Evolutionary conservation across 2,888 invertebrate genomes (phyloP), one percentile per base, ranked within the genome.

Genomic region (Drosophila infuscata): DNA sequence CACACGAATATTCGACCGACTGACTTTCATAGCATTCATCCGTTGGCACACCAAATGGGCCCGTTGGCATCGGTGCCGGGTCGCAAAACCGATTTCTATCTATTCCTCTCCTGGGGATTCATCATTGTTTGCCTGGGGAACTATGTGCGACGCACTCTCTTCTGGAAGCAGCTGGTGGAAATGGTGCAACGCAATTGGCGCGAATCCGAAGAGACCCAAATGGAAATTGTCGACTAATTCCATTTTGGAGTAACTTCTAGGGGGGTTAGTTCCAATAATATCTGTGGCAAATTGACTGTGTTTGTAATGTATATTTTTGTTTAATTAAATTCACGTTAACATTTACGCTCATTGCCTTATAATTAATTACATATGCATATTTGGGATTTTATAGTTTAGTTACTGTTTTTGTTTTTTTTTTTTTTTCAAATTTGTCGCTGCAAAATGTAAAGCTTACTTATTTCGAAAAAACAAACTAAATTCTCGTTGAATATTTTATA

Each of bases 121-220:
- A 97, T 98, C 63, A 92, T 96, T 8, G 91, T 95, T 6, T 97
- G 97, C 91, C 94, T 95, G 30, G 93, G 96, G 59, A 96, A 96
- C 91, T 97, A 96, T 88, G 96, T 97, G 64, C 95, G 96, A 43
- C 95, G 96, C 88, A 97, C 97, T 0, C 95, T 94, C 57, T 95
- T 96, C 93, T 98, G 96, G 95, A 95, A 94, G 63, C 96, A 96
- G 94, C 95, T 98, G 83, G 95, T 97, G 2, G 98, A 98, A 92
- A 95, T 96, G 93, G 94, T 97, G 15, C 96, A 97, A 90, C 96
- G 96, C 83, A 97, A 96, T 76, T 98, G 98, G 98, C 94, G 97
- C 69, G 98, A 98, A 92, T 92, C 92, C 4, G 97, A 97, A 89
- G 88, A 87, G 53, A 97, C 93, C 3, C 92, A 92, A 64, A 87